Evolutionary conservation across 2,797 vertebrate species (phyloP).

Genomic region (Eulemur albifrons): DNA sequence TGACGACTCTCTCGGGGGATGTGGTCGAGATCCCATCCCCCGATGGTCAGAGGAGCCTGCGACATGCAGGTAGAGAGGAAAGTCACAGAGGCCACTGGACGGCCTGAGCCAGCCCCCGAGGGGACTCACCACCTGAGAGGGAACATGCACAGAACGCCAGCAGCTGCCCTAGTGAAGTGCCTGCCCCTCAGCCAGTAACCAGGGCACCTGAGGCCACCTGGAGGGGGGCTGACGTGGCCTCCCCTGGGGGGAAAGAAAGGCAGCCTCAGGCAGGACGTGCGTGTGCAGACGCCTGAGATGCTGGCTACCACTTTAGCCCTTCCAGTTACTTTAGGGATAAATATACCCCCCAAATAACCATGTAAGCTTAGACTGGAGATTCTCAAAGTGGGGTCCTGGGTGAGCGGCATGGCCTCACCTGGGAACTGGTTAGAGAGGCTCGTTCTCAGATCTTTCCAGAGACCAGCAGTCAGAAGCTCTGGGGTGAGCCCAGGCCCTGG

Average conservation of each 20-base stretch:
- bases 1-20: rapidly evolving
- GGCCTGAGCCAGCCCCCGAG: not conserved
- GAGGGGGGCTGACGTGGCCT: not conserved
- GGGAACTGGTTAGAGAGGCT: not conserved
- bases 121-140: not conserved
- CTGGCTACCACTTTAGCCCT: not conserved
- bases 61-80: not conserved
- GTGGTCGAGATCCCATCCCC: not conserved
- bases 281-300: not conserved
- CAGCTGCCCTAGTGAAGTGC: not conserved
- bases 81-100: not conserved
- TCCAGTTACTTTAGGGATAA: not conserved
- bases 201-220: rapidly evolving
- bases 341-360: not conserved
- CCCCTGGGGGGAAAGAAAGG: not conserved
- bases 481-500: rapidly evolving
- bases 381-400: not conserved
- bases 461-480: not conserved
- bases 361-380: not conserved
- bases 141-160: not conserved
- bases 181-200: not conserved
- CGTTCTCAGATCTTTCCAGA: not conserved
- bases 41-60: not conserved
- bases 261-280: too few relatives aligned
- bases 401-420: not conserved